Evolutionary conservation across 2,888 invertebrate genomes (phyloP).

Genomic region (Panorpa germanica): DNA sequence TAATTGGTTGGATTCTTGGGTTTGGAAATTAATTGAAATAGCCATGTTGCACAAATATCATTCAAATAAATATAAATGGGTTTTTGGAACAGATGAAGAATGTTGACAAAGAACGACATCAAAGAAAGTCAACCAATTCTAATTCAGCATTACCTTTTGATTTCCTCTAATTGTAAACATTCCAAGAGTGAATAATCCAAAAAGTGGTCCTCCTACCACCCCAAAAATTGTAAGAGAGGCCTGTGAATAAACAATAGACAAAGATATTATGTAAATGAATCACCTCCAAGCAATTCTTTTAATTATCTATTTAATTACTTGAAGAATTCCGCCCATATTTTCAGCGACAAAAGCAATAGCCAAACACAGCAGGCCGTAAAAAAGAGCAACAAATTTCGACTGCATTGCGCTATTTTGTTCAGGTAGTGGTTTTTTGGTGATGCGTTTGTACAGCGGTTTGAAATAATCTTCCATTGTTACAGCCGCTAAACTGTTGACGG

Average conservation of each 20-base stretch:
- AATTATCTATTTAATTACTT: constrained; percentile 24
- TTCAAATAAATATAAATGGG: constrained; percentile 2
- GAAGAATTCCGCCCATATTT: constrained; percentile 55
- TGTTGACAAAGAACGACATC: constrained; percentile 6
- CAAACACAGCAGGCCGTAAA: constrained; percentile 57
- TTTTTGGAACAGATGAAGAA: neutral
- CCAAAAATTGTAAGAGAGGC: constrained; percentile 74
- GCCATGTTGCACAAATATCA: constrained; percentile 1
- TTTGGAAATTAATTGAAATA: constrained; percentile 6
- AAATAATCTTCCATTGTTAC: constrained; percentile 80
- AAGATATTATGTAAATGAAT: neutral
- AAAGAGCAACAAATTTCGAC: constrained; percentile 47
- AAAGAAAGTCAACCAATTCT: neutral
- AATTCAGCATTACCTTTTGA: constrained; percentile 40
- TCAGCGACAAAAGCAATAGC: constrained; percentile 66
- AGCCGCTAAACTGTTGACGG: constrained; percentile 78
- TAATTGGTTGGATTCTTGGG: constrained; percentile 6
- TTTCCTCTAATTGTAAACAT: constrained; percentile 61
- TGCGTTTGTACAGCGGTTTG: constrained; percentile 26
- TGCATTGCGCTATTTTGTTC: constrained; percentile 28
- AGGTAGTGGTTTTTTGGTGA: constrained; percentile 21
- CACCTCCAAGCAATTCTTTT: neutral
- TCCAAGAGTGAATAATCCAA: constrained; percentile 70
- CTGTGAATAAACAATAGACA: constrained; percentile 33
- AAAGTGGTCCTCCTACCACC: constrained; percentile 70